A percentile compares a stretch with the other conserved stretches of the same genome.
These are phyloP conservation scores for Neuroterus valhalla DNA, from an alignment of 1,140 invertebrate genomes.

Conservation along the genomic window DNA sequence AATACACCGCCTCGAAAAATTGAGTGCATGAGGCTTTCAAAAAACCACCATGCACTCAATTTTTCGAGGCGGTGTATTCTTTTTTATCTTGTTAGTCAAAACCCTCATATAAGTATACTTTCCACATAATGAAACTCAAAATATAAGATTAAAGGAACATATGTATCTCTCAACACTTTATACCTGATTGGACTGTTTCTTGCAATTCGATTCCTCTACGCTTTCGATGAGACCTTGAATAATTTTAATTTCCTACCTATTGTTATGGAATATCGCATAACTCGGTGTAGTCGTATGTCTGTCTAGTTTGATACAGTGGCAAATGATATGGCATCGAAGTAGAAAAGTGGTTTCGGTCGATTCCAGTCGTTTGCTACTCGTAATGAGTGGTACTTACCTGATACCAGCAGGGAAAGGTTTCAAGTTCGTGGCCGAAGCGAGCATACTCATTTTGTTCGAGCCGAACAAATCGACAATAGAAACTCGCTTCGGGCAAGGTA, in stretches of 20 bases:
- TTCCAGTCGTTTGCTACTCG: constrained; percentile 29
- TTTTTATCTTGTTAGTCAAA: too few relatives aligned
- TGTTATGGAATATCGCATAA: constrained; percentile 8
- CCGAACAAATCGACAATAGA: constrained; percentile 1
- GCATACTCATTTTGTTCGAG: constrained; percentile 7
- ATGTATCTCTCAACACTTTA: background rate
- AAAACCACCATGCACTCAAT: too few relatives aligned
- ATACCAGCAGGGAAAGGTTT: constrained; percentile 9
- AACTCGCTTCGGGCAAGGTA: constrained; percentile 16
- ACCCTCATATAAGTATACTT: too few relatives aligned
- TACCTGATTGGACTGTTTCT: background rate
- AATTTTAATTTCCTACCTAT: background rate
- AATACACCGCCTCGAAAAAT: too few relatives aligned
- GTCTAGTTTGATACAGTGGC: background rate
- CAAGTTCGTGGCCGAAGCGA: constrained; percentile 3
- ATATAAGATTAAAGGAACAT: too few relatives aligned
- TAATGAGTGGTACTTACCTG: constrained; percentile 23
- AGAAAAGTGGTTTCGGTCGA: constrained; percentile 20
- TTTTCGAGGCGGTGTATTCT: too few relatives aligned
- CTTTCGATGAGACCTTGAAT: background rate
- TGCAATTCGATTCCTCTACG: background rate
- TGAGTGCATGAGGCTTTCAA: too few relatives aligned
- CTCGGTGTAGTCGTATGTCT: background rate
- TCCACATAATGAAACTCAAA: too few relatives aligned
- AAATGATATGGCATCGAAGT: constrained; percentile 16